Base-by-base conservation (phyloP, 2,797 vertebrate genomes). In the Poecilia picta region DNA sequence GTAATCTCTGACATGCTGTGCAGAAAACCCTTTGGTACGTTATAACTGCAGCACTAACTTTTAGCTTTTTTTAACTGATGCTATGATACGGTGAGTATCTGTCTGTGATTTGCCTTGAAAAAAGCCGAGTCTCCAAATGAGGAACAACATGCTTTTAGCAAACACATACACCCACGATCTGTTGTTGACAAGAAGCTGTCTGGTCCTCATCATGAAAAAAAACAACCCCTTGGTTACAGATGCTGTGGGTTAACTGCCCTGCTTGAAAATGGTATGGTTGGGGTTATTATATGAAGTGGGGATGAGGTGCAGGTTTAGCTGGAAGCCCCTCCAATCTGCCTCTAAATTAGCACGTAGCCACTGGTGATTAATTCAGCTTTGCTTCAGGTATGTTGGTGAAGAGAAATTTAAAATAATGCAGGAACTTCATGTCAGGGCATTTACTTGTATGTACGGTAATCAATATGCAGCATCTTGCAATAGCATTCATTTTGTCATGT, bases 351-450 rank as follows among this genome's bases (percentile, higher is more conserved):
- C 45, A 80, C 76, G 23, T 78, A 72, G n/a, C 28, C 16, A 16
- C 53, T 51, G 83, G 82, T 87, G 82, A 83, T 70, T 41, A 0
- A 75, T 77, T 88, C 79, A 82, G 64, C 83, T 86, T 88, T 79
- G 85, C 75, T 53, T 77, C 68, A 5, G 18, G 81, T 76, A 71
- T 72, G 62, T 84, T 79, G 79, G 72, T 86, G 80, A 86, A 83
- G 79, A 85, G 49, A 76, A 73, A 43, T 79, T 78, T 74, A 68
- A 81, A 86, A 83, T 83, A 72, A 73, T 68, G 31, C 36, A 41
- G 39, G 57, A 78, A 45, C 20, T 8, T 74, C 18, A 51, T 20
- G 16, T 20, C 1, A 57, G n/a, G 33, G 11, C 55, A 47, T 47
- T 59, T 78, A 55, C 41, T 57, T 75, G 39, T 57, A 0, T 51